A percentile compares a stretch with the other conserved stretches of the same genome.
Conservation (phyloP, 2,888 invertebrate genomes). For the Girardia tigrina region DNA sequence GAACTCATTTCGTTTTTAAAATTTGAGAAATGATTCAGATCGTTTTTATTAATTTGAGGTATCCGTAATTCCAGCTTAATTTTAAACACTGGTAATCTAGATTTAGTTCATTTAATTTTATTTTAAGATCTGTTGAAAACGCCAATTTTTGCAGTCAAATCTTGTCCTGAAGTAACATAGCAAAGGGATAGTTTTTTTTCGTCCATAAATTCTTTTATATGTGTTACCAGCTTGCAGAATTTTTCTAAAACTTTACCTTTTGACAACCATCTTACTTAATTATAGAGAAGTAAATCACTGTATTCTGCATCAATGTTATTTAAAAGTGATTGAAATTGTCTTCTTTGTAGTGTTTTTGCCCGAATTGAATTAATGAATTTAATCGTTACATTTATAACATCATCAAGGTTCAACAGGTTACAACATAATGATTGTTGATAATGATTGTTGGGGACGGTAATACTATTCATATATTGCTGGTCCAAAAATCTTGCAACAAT, state of each 20-base stretch:
- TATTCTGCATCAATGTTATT: not conserved
- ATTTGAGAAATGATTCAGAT: not conserved
- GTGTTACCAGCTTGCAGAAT: not conserved
- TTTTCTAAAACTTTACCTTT: not conserved
- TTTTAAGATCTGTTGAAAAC: not conserved
- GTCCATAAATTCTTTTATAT: not conserved
- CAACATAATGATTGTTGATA: not conserved
- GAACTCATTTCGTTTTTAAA: too few species aligned
- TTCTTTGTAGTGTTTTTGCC: not conserved
- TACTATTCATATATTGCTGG: too few species aligned
- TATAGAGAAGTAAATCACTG: not conserved
- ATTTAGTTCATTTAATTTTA: not conserved
- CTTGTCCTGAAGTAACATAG: not conserved
- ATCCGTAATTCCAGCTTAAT: not conserved
- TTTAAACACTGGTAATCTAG: not conserved
- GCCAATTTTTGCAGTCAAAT: not conserved
- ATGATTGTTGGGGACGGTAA: too few species aligned
- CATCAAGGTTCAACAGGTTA: not conserved
- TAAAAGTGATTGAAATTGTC: too few species aligned
- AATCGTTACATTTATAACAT: not conserved
- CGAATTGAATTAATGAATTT: not conserved
- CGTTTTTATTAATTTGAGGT: not conserved
- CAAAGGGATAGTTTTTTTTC: not conserved
- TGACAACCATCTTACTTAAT: not conserved
- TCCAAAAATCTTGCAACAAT: too few species aligned